Evolutionary conservation across 2,888 invertebrate species (phyloP), one percentile per base, ranked within the genome.

Genomic region (Lobophora halterata): DNA sequence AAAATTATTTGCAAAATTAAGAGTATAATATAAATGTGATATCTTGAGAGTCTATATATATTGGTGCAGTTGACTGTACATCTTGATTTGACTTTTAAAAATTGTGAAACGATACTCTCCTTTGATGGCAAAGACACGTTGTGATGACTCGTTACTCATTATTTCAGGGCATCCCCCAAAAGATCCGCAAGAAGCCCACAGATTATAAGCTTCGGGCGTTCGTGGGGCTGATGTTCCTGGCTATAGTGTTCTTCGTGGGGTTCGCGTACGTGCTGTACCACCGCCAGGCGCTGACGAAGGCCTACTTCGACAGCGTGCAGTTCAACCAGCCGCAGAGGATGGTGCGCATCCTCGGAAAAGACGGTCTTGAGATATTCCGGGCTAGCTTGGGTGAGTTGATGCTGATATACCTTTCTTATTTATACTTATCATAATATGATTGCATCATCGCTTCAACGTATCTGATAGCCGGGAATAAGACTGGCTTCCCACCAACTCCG

Each of bases 221-320:
- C 71, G 95, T 96, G 1, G 90, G 91, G 0, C 90, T 95, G 28
- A 89, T 96, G 63, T 96, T 96, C 66, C 89, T 96, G 1, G 91
- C 93, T 10, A 92, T 96, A 13, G 91, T 93, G 0, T 93, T 95
- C 70, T 90, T 96, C 69, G 93, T 96, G 9, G 93, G 93, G 0
- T 93, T 95, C 62, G 94, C 96, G 0, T 95, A 96, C 62, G 91
- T 94, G 1, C 90, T 95, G 41, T 96, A 96, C 71, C 93, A 95
- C 46, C 94, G 93, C 61, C 93, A 96, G 69, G 92, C 96, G 0
- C 79, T 94, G 12, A 94, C 95, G 44, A 91, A 92, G 61, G 93
- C 94, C 0, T 95, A 95, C 75, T 96, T 95, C 69, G 91, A 94
- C 26, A 92, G 91, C 62, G 93, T 96, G 32, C 93, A 95, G 72